Evolutionary conservation across 2,888 invertebrate species (phyloP), one percentile per base, ranked within the genome.

Genomic region (Panzeria rudis): DNA sequence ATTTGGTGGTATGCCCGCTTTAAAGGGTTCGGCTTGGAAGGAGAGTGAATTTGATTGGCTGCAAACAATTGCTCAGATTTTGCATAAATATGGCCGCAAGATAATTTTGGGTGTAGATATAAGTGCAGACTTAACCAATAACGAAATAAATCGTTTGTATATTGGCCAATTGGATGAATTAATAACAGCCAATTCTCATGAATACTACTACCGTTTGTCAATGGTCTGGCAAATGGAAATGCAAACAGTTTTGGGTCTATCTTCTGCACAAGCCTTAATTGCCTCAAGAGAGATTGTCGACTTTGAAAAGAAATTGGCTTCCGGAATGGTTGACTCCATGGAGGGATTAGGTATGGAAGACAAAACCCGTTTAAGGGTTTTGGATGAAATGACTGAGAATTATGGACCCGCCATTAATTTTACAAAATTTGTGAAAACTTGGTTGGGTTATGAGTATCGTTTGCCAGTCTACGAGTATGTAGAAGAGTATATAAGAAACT

Each of bases 1-100:
- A 52, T 89, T 91, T 44, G 91, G 91, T 1, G 92, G 92, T 15
- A 89, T 92, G 89, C 91, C 91, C 1, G 91, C 88, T 0, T 47
- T 90, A 9, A 90, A 89, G 56, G 91, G 90, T 7, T 83, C 56
- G 0, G 77, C 83, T 4, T 92, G 91, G 92, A 79, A 88, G 35
- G 89, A 88, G 23, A 83, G 87, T 20, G 76, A 86, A 5, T 92
- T 92, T 52, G 89, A 92, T 79, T 89, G 91, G 83, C 56, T 91
- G 9, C 87, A 89, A 25, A 87, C 88, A 50, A 86, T 91, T 83
- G 91, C 89, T 2, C 75, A 83, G 0, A 86, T 92, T 0, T 66
- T 92, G 25, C 88, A 87, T 11, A 88, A 89, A 13, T 92, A 87
- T 66, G 91, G 91, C 32, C 89, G 89, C 68, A 68, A 87, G 11